Conservation (phyloP, 2,797 vertebrate genomes). For the Cirrhinus mrigala region DNA sequence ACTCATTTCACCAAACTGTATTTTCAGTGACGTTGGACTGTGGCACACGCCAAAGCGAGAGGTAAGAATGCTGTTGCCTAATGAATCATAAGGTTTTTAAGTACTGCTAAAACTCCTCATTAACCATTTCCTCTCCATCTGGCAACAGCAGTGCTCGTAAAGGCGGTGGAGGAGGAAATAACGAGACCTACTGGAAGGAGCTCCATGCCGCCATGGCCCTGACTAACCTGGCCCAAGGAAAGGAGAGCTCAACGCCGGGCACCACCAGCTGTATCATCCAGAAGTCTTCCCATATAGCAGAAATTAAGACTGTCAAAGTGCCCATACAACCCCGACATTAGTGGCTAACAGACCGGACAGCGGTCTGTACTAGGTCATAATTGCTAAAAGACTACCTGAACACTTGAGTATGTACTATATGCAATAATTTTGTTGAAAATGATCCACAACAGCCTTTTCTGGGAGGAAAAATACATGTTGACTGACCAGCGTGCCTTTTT, state of each 20-base stretch:
- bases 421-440: constrained; percentile 36
- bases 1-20: constrained; percentile 27
- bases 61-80: constrained; percentile 33
- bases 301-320: constrained; percentile 99
- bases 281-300: constrained; percentile 99
- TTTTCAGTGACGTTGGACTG: constrained; percentile 55
- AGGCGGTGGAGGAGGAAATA: constrained; percentile 81
- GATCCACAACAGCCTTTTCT: constrained; percentile 38
- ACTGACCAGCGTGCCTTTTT: constrained; percentile 57
- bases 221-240: constrained; percentile 96
- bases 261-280: constrained; percentile 99
- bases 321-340: constrained; percentile 84
- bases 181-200: constrained; percentile 98
- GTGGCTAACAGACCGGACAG: neutral
- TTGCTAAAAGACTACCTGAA: constrained; percentile 23
- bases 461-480: constrained; percentile 42
- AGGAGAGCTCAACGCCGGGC: constrained; percentile 83
- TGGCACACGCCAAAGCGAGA: constrained; percentile 40
- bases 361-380: neutral
- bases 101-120: constrained; percentile 10
- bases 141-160: constrained; percentile 38
- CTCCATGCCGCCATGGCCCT: constrained; percentile 98
- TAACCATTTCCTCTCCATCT: constrained; percentile 14
- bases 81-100: constrained; percentile 7
- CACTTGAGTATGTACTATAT: constrained; percentile 37